A percentile compares a stretch with the other conserved stretches of the same genome.
Evolutionary conservation across 2,797 vertebrate species (phyloP).

Genomic region (Balearica regulorum): DNA sequence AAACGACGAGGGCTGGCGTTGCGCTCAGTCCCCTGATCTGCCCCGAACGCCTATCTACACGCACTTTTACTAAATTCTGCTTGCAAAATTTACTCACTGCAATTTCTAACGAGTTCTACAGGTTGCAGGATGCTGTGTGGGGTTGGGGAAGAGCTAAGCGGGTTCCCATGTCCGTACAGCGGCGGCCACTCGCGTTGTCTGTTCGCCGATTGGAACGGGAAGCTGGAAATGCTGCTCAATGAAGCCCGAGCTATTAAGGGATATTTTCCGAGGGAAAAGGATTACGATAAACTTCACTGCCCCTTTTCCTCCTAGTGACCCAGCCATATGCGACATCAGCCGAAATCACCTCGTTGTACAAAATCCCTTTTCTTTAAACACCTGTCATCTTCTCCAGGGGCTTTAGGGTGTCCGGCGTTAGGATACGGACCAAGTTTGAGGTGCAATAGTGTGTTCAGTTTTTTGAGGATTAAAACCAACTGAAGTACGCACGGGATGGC

Average conservation of each 20-base stretch:
- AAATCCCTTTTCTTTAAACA: background rate
- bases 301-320: background rate
- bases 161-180: rapidly evolving
- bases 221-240: background rate
- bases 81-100: background rate
- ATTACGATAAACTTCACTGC: background rate
- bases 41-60: background rate
- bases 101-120: background rate
- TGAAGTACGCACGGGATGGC: rapidly evolving
- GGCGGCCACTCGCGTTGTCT: rapidly evolving
- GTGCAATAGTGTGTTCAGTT: background rate
- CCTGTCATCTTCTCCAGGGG: rapidly evolving
- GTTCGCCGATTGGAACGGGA: rapidly evolving
- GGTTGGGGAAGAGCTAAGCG: rapidly evolving
- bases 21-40: rapidly evolving
- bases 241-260: background rate
- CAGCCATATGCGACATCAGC: rapidly evolving
- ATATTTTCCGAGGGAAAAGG: background rate
- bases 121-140: background rate
- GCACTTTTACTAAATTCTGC: background rate
- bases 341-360: background rate
- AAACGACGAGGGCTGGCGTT: background rate
- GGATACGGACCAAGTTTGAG: background rate
- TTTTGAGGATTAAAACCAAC: background rate
- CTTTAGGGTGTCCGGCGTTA: background rate